Conservation (phyloP, 2,797 vertebrate species). For the Morelia viridis region DNA sequence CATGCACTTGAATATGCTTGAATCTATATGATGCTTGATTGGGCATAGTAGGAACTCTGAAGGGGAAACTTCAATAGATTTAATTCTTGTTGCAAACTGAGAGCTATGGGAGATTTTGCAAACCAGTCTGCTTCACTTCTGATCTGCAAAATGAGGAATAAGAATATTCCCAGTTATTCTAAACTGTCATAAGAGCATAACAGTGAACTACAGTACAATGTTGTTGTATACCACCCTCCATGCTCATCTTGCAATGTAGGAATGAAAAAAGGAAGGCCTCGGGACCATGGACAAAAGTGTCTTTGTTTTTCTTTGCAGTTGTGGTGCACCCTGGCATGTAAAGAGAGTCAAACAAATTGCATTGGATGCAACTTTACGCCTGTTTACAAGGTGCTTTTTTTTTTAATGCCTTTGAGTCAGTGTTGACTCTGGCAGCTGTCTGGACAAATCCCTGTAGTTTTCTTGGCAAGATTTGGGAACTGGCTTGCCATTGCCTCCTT, state of each 20-base stretch:
- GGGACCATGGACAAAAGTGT: neutral
- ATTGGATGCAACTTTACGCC: constrained; percentile 51
- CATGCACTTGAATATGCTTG: neutral
- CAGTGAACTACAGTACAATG: neutral
- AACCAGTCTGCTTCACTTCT: neutral
- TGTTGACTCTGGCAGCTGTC: neutral
- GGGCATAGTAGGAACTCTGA: neutral
- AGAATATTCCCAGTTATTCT: no score
- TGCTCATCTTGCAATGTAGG: neutral
- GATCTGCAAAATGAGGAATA: neutral
- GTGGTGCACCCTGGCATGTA: constrained; percentile 53
- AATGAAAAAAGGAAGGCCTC: constrained; percentile 38
- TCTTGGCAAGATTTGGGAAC: neutral
- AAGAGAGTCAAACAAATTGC: constrained; percentile 31
- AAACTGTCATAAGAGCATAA: no score
- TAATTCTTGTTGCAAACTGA: neutral
- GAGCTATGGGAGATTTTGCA: neutral
- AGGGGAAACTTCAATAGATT: neutral
- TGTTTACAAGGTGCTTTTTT: neutral
- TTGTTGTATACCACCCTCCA: neutral
- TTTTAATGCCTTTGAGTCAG: neutral
- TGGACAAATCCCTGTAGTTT: neutral
- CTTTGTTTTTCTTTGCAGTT: constrained; percentile 42
- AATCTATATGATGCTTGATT: neutral
- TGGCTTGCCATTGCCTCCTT: neutral